Evolutionary conservation across 2,888 invertebrate species (phyloP), one percentile per base, ranked within the genome.

Genomic region (Ectobius pallidus): DNA sequence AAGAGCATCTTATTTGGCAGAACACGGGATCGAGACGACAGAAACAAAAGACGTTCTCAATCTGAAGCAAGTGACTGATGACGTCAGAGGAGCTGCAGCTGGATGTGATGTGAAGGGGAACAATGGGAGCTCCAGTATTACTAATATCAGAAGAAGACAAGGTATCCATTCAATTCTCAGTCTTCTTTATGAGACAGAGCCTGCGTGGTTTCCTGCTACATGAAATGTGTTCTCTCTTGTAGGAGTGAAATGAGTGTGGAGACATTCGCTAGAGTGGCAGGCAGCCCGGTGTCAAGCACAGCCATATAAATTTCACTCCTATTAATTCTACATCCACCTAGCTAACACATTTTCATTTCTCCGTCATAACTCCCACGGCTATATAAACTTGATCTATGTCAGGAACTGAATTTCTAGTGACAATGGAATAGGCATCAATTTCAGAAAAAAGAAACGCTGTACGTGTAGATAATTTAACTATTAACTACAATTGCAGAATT

Each of bases 181-280:
- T 58, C 58, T 58, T 58, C 58, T 30, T 58, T 32, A 58, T 58
- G 58, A 58, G 58, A 58, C 58, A 58, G 58, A 58, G 25, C 58
- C n/a, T 3, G 14, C 58, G 58, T 30, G 58, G 58, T 58, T 58
- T 58, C 32, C 58, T 58, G 4, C 30, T 58, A 58, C 25, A 58
- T 58, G 58, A 58, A 58, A 58, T 58, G 58, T 30, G 58, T 58
- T 58, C 58, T 1, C 25, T 16, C 16, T 20, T 22, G 52, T 22
- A 27, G 58, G 16, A 52, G 22, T 52, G 22, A 52, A 52, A 20
- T 46, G 46, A 46, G 46, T 4, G 11, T n/a, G 11, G 7, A 7
- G n/a, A 46, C 3, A 34, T 11, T 6, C 20, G 18, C 3, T 52
- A 22, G 52, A 58, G 58, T 58, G 58, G 58, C 30, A 58, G 4